Evolutionary conservation across 2,113 vertebrate species (phyloP).

Genomic region (Aleadryas rufinucha): DNA sequence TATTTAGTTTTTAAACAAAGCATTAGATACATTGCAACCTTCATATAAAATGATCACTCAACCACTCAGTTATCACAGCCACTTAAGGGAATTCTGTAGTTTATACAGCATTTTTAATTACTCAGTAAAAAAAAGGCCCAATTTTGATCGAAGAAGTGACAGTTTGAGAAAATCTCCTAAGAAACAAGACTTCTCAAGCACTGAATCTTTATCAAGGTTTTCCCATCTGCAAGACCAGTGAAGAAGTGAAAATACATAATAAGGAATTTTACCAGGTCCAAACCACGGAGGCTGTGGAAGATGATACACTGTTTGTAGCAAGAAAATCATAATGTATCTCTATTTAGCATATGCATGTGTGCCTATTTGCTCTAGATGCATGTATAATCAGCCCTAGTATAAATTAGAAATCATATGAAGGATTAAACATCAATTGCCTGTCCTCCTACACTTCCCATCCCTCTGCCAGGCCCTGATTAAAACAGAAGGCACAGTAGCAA

Average conservation of each 20-base stretch:
- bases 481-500: conserved; percentile 13
- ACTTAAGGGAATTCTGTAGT: not conserved
- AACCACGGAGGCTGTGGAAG: fast-evolving
- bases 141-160: not conserved
- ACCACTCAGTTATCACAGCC: not conserved
- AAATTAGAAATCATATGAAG: conserved; percentile 47
- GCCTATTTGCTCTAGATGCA: conserved; percentile 53
- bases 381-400: conserved; percentile 28
- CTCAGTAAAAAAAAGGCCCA: not conserved
- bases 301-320: not conserved
- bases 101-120: conserved; percentile 20
- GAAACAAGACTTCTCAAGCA: not conserved
- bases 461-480: conserved; percentile 11
- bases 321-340: not conserved
- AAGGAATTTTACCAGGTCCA: not conserved
- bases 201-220: not conserved
- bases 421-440: conserved; percentile 48
- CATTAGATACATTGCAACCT: not conserved
- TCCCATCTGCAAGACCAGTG: not conserved
- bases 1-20: not conserved
- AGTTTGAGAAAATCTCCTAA: not conserved
- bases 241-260: not conserved
- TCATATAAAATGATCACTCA: not conserved
- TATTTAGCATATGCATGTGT: not conserved
- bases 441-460: conserved; percentile 46